Conservation (phyloP, 2,113 vertebrate genomes). For the Mastomys coucha region DNA sequence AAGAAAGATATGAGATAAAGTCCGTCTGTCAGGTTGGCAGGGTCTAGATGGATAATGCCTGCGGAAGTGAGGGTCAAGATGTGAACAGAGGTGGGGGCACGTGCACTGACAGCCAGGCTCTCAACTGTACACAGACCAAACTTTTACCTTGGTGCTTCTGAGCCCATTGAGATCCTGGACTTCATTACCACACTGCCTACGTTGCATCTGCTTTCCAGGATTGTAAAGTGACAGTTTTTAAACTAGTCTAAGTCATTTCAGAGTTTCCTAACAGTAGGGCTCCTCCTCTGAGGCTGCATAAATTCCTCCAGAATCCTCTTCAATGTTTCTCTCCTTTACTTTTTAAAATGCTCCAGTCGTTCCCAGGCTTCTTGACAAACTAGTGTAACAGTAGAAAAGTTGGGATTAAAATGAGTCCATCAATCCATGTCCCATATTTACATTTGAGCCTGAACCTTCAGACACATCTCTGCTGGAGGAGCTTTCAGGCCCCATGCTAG, state of each 20-base stretch:
- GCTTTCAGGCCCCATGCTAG: constrained; percentile 53
- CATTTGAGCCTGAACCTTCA: constrained; percentile 42
- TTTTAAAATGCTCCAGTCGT: constrained; percentile 19
- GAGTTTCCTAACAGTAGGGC: not conserved
- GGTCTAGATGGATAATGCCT: not conserved
- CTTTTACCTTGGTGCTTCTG: not conserved
- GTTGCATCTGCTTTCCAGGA: not conserved
- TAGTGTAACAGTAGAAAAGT: not conserved
- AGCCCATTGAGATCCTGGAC: not conserved
- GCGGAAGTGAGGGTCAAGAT: not conserved
- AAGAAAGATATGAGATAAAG: not conserved
- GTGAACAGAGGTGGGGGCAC: not conserved
- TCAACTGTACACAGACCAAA: not conserved
- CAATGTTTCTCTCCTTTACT: not conserved
- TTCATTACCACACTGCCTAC: not conserved
- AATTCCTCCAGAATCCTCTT: not conserved
- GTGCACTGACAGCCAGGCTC: not conserved
- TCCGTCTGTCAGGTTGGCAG: not conserved
- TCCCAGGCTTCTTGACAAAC: constrained; percentile 11
- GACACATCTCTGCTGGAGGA: constrained; percentile 43
- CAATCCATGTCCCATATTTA: constrained; percentile 18
- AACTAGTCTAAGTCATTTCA: constrained; percentile 7
- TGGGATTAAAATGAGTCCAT: not conserved
- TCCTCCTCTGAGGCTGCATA: not conserved
- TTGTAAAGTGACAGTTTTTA: not conserved